phyloP scores from a whole-genome alignment of 2,113 vertebrate genomes.

The Chaetorhynchus papuensis region DNA sequence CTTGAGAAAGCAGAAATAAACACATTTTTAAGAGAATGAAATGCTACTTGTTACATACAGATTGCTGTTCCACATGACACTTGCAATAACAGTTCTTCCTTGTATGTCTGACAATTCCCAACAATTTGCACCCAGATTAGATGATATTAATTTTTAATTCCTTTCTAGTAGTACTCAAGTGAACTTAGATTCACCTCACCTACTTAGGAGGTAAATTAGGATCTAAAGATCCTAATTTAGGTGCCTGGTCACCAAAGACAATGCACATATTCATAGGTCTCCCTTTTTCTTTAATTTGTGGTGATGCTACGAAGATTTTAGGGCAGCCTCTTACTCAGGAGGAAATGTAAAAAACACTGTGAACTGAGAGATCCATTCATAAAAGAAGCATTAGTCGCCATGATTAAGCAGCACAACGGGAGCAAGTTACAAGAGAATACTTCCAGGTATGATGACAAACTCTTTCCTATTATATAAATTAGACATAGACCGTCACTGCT shows the following conservation, averaged over 20 bases:
- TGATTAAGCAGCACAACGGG: not conserved
- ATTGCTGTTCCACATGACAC: not conserved
- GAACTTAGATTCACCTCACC: not conserved
- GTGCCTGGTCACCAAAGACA: not conserved
- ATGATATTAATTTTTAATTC: not conserved
- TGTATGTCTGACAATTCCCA: not conserved
- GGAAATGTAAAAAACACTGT: not conserved
- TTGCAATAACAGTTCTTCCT: not conserved
- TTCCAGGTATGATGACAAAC: not conserved
- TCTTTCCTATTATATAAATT: not conserved
- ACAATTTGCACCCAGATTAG: not conserved
- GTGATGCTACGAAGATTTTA: not conserved
- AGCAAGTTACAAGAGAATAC: not conserved
- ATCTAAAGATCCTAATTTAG: not conserved
- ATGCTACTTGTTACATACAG: not conserved
- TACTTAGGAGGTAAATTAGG: too few relatives aligned
- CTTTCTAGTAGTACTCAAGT: not conserved
- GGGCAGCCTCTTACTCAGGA: not conserved
- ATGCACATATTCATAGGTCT: not conserved
- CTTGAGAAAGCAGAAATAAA: not conserved
- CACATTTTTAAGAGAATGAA: not conserved
- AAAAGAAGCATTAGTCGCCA: not conserved
- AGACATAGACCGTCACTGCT: not conserved
- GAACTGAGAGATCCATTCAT: not conserved
- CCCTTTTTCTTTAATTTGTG: not conserved